Base-by-base conservation (phyloP, 2,888 invertebrate species). In the Tinea semifulvella region DNA sequence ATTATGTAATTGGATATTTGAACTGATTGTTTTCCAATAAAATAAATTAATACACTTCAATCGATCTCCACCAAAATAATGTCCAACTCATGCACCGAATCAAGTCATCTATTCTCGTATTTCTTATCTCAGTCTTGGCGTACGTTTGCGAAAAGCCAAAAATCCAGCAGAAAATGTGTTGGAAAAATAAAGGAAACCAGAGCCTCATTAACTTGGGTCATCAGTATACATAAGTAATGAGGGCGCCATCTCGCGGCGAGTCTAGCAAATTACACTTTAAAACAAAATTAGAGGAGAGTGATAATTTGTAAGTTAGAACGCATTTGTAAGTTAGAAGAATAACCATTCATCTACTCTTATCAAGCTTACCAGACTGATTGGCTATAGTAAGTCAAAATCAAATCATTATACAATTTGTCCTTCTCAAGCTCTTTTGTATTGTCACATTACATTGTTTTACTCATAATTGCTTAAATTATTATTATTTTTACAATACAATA, bases 181-280 rank as follows among this genome's bases (percentile, higher is more conserved):
- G 56, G 51, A 54, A 56, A 55, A 60, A 61, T 60, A 60, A 59
- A 53, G 52, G 36, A 43, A 18, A 28, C 54, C 47, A 50, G 53
- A 14, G 31, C 20, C 82, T 88, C 87, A 87, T 88, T 88, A 85
- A 76, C 65, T 63, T 68, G 76, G 83, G 87, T 87, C 88, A 88
- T 87, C 87, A 88, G 88, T 88, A 88, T 88, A 85, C 88, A 88
- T 88, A 88, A 88, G 87, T 81, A 86, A 88, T 87, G 83, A 87
- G 85, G 58, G 54, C 66, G 64, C 73, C 76, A 77, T 68, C 79
- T 74, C 69, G 59, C 63, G 65, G 62, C 50, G 57, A 56, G 58
- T 54, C 61, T 61, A 57, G 36, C 11, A 36, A 11, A 36, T 8
- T 31, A 7, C 14, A 31, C 31, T 31, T n/a, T 13, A 4, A 13